Evolutionary conservation across 2,888 invertebrate species (phyloP).

Genomic region (Andricus curvator): DNA sequence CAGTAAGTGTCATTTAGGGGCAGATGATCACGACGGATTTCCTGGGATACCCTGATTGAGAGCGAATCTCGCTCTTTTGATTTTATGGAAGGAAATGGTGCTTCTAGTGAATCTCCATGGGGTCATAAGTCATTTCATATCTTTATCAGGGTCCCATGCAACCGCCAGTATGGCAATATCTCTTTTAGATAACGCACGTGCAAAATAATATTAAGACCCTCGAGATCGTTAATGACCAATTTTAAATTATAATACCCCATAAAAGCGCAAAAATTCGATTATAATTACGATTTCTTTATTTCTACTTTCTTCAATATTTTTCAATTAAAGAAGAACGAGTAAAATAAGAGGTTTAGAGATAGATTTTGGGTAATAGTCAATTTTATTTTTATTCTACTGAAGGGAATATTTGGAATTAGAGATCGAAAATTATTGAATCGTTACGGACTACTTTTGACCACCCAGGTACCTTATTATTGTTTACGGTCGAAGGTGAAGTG

Average conservation of each 20-base stretch:
- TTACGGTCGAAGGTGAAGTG: constrained; percentile 33
- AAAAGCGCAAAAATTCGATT: not conserved
- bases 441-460: constrained; percentile 4
- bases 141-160: constrained; percentile 70
- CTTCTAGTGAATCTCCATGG: constrained; percentile 68
- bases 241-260: not conserved
- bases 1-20: constrained; percentile 58
- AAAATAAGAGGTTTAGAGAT: not conserved
- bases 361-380: not conserved
- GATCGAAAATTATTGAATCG: not conserved
- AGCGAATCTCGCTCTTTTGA: constrained; percentile 34
- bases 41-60: constrained; percentile 34
- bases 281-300: not conserved
- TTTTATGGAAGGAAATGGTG: constrained; percentile 56
- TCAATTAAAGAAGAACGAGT: not conserved
- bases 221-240: constrained; percentile 52
- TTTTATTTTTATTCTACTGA: not conserved
- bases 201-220: constrained; percentile 69
- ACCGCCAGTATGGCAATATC: constrained; percentile 57
- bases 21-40: constrained; percentile 46
- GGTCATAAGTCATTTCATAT: constrained; percentile 71
- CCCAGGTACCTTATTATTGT: constrained; percentile 17
- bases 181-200: constrained; percentile 68
- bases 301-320: not conserved
- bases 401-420: not conserved